A percentile compares a stretch with the other conserved stretches of the same genome.
Conservation (phyloP, 2,797 vertebrate species). For the Acipenser oxyrinchus region DNA sequence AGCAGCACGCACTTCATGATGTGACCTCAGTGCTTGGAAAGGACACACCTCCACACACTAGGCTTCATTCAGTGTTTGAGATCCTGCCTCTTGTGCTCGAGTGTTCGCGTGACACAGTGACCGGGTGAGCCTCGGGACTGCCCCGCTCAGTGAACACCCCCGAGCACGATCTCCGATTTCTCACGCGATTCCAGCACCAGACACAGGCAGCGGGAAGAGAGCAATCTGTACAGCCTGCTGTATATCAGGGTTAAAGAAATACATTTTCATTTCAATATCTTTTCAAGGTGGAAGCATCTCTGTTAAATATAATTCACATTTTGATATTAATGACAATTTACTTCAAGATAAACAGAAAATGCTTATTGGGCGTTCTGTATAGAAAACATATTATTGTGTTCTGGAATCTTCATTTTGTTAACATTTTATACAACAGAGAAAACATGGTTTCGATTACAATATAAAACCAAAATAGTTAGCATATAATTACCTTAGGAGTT, state of each 20-base stretch:
- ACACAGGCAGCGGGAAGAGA: slow-evolving; percentile 29
- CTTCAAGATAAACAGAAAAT: too few species aligned
- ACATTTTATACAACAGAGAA: too few species aligned
- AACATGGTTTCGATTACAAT: too few species aligned
- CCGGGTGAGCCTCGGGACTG: slow-evolving; percentile 64
- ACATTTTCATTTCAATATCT: neutral
- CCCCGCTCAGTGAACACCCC: slow-evolving; percentile 58
- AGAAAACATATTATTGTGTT: too few species aligned
- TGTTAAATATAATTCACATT: too few species aligned
- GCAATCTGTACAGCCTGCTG: neutral
- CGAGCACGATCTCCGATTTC: slow-evolving; percentile 48
- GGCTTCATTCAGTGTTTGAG: slow-evolving; percentile 61
- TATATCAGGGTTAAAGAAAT: neutral
- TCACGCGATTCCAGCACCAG: slow-evolving; percentile 54
- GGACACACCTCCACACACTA: slow-evolving; percentile 37
- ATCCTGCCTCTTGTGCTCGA: slow-evolving; percentile 55
- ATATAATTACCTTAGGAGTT: too few species aligned
- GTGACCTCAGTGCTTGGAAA: slow-evolving; percentile 51
- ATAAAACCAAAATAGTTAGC: too few species aligned
- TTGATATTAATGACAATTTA: too few species aligned
- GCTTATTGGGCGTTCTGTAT: too few species aligned
- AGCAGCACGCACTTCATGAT: slow-evolving; percentile 49
- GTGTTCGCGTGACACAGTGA: slow-evolving; percentile 66
- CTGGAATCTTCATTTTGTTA: too few species aligned
- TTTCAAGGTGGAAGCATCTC: neutral